Evolutionary conservation across 2,113 vertebrate genomes (phyloP), one percentile per base, ranked within the genome.

Genomic region (Pycnonotus jocosus): DNA sequence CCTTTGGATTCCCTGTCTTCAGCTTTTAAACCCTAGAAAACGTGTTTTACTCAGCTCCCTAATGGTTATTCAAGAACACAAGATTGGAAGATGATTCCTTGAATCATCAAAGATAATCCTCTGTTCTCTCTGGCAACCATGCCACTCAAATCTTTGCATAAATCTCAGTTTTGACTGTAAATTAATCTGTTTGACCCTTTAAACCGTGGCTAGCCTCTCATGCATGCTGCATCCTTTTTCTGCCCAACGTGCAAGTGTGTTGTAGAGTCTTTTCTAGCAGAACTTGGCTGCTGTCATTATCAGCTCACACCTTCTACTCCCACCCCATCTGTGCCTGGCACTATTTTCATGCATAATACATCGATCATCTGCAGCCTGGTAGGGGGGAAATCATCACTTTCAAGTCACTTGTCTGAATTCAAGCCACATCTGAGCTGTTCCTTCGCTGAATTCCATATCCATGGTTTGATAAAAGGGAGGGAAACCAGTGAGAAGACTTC

Each of bases 251-350:
- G 64, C 76, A 86, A 88, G 80, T 8, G 37, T 45, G 37, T 86
- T 79, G 86, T 48, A 65, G 73, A 90, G 72, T 65, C 83, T 88
- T 93, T 93, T 76, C 90, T 90, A 95, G 82, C 72, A 78, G 82
- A 93, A 93, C 80, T 96, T 94, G 94, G 88, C 92, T 96, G 92
- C 90, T 86, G 72, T 94, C 90, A 86, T 78, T 96, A 93, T 94
- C 94, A 96, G n/a, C 93, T 97, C 90, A 88, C 95, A 96, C 95
- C 95, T 96, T 96, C 88, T 95, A 92, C 76, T 97, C 93, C 94
- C 94, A 96, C 27, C 90, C 96, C 96, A 97, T 97, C 93, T 97
- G 95, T 92, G 92, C 95, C 90, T 94, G 82, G 93, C n/a, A 13
- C 86, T 86, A 92, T 86, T 94, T 95, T 92, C 86, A 94, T 95